Conservation (phyloP, 2,888 invertebrate genomes). For the Apoderus coryli region DNA sequence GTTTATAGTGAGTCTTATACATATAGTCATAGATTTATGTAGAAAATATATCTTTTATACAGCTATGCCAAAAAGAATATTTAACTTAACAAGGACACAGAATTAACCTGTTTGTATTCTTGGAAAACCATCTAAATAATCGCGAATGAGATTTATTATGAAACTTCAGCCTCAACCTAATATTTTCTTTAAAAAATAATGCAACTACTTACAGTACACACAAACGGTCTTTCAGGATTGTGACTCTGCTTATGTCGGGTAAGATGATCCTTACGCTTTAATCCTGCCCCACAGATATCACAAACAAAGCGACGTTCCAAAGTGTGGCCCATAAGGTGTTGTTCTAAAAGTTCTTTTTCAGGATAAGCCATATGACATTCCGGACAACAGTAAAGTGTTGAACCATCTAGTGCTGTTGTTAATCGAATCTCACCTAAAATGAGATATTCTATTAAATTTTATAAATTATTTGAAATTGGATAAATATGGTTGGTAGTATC, state of each 20-base stretch:
- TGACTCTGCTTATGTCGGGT: constrained; percentile 79
- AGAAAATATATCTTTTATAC: too few species aligned
- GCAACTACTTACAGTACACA: too few species aligned
- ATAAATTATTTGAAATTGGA: neutral
- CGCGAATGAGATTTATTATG: too few species aligned
- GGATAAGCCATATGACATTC: constrained; percentile 86
- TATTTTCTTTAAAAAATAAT: too few species aligned
- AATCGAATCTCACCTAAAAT: constrained; percentile 49
- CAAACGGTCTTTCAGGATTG: constrained; percentile 78
- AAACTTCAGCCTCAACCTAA: too few species aligned
- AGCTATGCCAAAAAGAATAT: too few species aligned
- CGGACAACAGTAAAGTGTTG: constrained; percentile 73
- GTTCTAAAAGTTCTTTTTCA: constrained; percentile 67
- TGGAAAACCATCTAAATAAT: too few species aligned
- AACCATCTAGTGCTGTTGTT: constrained; percentile 68
- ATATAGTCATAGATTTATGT: too few species aligned
- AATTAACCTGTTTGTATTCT: too few species aligned
- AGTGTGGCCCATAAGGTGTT: constrained; percentile 76
- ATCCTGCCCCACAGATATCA: constrained; percentile 77
- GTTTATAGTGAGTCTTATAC: too few species aligned
- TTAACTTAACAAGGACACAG: too few species aligned
- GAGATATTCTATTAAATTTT: neutral
- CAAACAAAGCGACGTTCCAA: constrained; percentile 75
- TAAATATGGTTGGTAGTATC: too few species aligned
- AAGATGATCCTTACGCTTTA: constrained; percentile 76